Conservation (phyloP, 2,113 vertebrate species). For the Felis catus region F.catus_Fca126_mat1.0 CM031415.1:76857501-76858000, state of each 20-base stretch:
- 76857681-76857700: not conserved
- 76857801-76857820: not conserved
- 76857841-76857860: not conserved
- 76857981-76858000: not conserved
- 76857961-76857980: not conserved
- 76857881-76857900: not conserved
- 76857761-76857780: not conserved
- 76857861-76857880: not conserved
- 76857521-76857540: not conserved
- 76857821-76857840: not conserved
- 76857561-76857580: conserved; percentile 15
- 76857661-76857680: not conserved
- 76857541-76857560: not conserved
- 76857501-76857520: not conserved
- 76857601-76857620: not conserved
- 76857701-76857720: not conserved
- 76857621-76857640: not conserved
- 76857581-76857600: not conserved
- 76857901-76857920: not conserved
- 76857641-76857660: not conserved
- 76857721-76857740: not conserved
- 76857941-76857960: not conserved
- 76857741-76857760: not conserved
- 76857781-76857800: not conserved
- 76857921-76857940: not conserved